Base-by-base conservation (phyloP, 2,888 invertebrate species). In the Chrysolina oricalcia region DNA sequence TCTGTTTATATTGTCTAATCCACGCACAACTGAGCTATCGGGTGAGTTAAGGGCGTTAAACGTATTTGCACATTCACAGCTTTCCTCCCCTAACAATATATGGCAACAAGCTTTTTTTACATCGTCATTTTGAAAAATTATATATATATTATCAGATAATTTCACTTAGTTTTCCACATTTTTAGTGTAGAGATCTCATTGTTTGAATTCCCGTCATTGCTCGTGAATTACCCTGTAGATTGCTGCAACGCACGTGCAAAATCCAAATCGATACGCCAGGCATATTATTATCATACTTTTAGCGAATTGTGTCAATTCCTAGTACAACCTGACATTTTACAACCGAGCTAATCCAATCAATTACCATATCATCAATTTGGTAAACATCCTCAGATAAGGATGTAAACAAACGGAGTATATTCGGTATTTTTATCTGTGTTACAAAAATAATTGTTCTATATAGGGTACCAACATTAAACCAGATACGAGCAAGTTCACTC, bases 271-370 rank as follows among this genome's bases (percentile, higher is more conserved):
- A 59, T 59, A 59, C 5, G 27, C 35, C 13, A n/a, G 35, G n/a
- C 59, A n/a, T 35, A 17, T 59, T 59, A 59, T 59, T 5, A 66
- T 46, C 35, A 27, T 19, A 40, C 46, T 75, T 77, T 77, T 50
- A 70, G 56, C 66, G 68, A 72, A 72, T 62, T 62, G 65, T 75
- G 72, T 75, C 77, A 71, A 73, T 78, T 78, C 48, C 65, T 43
- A 50, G 69, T 66, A 80, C 71, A 77, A 66, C 56, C 72, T 76
- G 80, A 81, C 80, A 80, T 77, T 77, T 77, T 77, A 72, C 69
- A 77, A 80, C 77, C 73, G 73, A 72, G 65, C 75, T 80, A 80
- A 80, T 81, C 80, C 79, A 81, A 80, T 81, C 81, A 81, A 81
- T 81, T 81, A 80, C 76, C 78, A 81, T 81, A 80, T 80, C 78